Conservation (phyloP, 2,888 invertebrate genomes). For the Cheilosia scutellata region DNA sequence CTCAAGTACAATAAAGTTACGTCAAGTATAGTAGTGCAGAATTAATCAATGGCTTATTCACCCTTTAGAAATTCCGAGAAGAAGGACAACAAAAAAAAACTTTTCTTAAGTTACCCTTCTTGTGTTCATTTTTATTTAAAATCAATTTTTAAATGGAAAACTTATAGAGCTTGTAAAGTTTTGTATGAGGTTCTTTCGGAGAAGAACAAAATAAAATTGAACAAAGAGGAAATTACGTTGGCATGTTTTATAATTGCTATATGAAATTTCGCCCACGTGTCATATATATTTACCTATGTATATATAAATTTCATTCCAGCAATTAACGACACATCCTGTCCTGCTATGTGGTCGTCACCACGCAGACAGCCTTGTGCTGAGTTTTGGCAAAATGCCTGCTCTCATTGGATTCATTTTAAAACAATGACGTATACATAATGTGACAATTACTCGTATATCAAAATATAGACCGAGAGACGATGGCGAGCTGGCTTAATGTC, state of each 20-base stretch:
- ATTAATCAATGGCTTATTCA: neutral
- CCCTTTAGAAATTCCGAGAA: neutral
- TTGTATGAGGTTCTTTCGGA: too few relatives aligned
- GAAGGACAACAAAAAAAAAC: neutral
- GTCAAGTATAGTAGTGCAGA: neutral
- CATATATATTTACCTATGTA: neutral
- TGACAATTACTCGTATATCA: neutral
- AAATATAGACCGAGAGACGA: too few relatives aligned
- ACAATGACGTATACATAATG: neutral
- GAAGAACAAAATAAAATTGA: neutral
- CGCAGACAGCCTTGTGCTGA: neutral
- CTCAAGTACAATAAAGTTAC: neutral
- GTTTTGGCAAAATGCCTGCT: conserved; percentile 5
- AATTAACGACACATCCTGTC: neutral
- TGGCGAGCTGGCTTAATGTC: too few relatives aligned
- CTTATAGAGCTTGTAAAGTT: too few relatives aligned
- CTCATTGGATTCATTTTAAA: neutral
- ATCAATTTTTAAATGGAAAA: too few relatives aligned
- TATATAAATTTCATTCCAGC: neutral
- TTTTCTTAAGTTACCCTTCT: neutral
- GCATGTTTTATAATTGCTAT: neutral
- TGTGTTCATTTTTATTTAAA: too few relatives aligned
- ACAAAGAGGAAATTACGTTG: neutral
- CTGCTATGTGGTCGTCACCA: neutral
- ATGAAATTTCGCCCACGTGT: conserved; percentile 3